phyloP scores from a whole-genome alignment of 2,797 vertebrate species.

The Oreochromis mossambicus region DNA sequence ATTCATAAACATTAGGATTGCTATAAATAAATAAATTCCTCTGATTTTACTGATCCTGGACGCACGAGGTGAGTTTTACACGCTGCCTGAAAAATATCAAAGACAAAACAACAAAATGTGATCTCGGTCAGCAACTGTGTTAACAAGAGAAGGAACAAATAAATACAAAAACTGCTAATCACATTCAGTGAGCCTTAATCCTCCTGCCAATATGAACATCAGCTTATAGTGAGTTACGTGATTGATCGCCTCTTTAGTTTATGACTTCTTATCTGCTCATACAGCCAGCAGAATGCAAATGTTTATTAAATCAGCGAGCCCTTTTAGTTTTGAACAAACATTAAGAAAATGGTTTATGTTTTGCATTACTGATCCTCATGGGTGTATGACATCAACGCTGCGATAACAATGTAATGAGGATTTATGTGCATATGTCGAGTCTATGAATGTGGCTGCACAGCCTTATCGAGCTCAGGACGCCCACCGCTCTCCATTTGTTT shows the following conservation, averaged over 20 bases:
- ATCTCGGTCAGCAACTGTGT: neutral
- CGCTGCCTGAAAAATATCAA: neutral
- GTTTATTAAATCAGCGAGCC: neutral
- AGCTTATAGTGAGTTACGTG: constrained; percentile 10
- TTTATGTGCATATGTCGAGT: neutral
- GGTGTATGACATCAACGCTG: neutral
- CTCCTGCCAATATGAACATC: neutral
- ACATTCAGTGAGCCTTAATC: neutral
- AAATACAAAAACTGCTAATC: neutral
- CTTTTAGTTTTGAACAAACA: neutral
- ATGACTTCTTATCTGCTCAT: constrained; percentile 11
- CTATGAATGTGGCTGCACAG: neutral
- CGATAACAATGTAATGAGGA: neutral
- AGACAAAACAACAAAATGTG: neutral
- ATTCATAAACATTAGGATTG: neutral
- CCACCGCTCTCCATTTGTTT: neutral
- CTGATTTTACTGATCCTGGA: neutral
- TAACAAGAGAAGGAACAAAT: neutral
- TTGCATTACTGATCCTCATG: neutral
- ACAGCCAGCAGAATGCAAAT: constrained; percentile 5
- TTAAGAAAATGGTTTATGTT: neutral
- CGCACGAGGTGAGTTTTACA: neutral
- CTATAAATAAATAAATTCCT: neutral
- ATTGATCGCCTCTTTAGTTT: constrained; percentile 17
- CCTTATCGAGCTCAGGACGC: neutral